Evolutionary conservation across 2,113 vertebrate species (phyloP), one percentile per base, ranked within the genome.

Genomic region (Neomonachus schauinslandi): DNA sequence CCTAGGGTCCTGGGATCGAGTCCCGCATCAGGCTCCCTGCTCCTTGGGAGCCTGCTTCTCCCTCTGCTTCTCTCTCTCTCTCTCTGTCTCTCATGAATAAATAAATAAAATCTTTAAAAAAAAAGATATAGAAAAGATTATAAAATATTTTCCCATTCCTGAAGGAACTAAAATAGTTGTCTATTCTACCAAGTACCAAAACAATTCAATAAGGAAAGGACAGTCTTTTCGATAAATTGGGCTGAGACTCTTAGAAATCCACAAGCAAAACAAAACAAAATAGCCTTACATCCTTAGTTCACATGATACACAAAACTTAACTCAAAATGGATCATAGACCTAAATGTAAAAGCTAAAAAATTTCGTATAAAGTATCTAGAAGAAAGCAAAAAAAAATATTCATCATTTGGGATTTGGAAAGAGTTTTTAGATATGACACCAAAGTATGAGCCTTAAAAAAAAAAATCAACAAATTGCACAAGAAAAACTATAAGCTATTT

Each of bases 181-280:
- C 51, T 98, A 16, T 81, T 77, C 46, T 5, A 71, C 33, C 86
- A 76, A 5, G 15, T 76, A 24, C 39, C 36, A 91, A 80, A 19
- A 67, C n/a, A 89, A 94, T 74, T 80, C 69, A 83, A 36, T 92
- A 57, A 12, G 18, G 31, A 79, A 95, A 80, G 15, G n/a, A 67
- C 36, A 94, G 84, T 39, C 49, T 89, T 94, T 94, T 81, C 46
- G 67, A 91, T n/a, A 96, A 83, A 80, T 24, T 7, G 36, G 16
- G 1, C 51, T 85, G 33, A 87, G 13, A 67, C 21, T 42, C 83
- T 19, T 74, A 36, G 51, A 87, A 59, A 84, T 89, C 4, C 3
- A 67, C 26, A 72, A 59, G 19, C 11, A 53, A 53, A 71, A 97
- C 53, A 36, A 49, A 33, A 46, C 22, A 74, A 74, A 74, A 42